Evolutionary conservation across 1,140 invertebrate species (phyloP), one percentile per base, ranked within the genome.

Genomic region (Brachionus sp.): DNA sequence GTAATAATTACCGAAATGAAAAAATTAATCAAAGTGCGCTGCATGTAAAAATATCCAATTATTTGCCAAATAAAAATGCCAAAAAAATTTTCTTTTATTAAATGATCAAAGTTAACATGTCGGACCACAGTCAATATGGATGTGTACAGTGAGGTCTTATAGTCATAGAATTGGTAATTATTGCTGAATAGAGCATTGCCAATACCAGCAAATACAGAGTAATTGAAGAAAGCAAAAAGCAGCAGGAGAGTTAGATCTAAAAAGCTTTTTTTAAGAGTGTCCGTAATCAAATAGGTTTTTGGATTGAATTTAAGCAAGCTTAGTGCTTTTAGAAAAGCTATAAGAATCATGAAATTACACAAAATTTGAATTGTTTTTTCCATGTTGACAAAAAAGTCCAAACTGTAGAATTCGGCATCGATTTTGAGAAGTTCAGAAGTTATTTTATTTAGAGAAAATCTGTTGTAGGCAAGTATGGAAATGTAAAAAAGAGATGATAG

Each of bases 291-390:
- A 78, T 62, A 78, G 35, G 77, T 62, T 29, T 78, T 78, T 12
- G 46, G 77, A 62, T 78, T 78, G 23, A 78, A 78, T 35, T 64
- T 57, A 2, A 57, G 33, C 13, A 78, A 35, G 13, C 39, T 78
- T 2, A 78, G 33, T 13, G 39, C 29, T 39, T 78, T 78, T 37
- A 78, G 37, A 78, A 78, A 78, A 12, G 46, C 33, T 78, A 78
- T 16, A 39, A 78, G 57, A n/a, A 78, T 57, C 77, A 78, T 78
- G 7, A 78, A 64, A 78, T 64, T 64, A 10, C 29, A 78, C 1
- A 44, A n/a, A 29, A 78, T 53, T 50, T 64, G 46, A 78, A 57
- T 78, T 25, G 23, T 44, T 12, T 46, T 75, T 75, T 75, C 70
- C 16, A 19, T 46, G 25, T 75, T 50, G 16, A 75, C 37, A 75